Conservation (phyloP, 2,113 vertebrate genomes). For the Caloenas nicobarica region DNA sequence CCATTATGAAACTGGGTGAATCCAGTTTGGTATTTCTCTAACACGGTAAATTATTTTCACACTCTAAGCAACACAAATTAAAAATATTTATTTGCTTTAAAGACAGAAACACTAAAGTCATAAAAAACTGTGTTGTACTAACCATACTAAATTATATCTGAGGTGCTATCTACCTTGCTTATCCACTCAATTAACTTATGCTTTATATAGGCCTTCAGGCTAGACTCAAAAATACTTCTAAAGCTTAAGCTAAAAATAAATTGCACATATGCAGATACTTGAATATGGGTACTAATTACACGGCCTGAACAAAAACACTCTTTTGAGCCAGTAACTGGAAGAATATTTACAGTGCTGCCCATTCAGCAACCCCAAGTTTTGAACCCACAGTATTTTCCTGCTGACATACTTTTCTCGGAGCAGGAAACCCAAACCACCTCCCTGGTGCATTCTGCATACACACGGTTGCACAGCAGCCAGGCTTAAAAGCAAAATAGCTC, state of each 20-base stretch:
- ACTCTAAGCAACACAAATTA: not conserved
- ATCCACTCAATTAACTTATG: not conserved
- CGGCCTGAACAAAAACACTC: not conserved
- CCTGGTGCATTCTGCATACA: rapidly evolving
- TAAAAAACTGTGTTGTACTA: not conserved
- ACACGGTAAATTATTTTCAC: not conserved
- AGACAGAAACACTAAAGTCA: not conserved
- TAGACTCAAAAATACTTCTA: not conserved
- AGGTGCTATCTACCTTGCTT: not conserved
- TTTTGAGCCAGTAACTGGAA: not conserved
- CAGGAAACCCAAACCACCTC: not conserved
- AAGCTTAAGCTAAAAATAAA: not conserved
- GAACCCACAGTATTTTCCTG: not conserved
- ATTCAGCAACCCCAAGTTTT: not conserved
- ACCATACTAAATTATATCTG: not conserved
- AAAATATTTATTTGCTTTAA: not conserved
- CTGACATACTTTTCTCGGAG: not conserved
- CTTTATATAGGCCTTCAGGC: not conserved
- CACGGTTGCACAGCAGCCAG: not conserved
- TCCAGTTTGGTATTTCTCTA: not conserved
- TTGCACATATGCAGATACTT: not conserved
- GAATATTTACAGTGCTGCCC: not conserved
- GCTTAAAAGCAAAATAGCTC: not conserved
- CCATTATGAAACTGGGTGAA: not conserved
- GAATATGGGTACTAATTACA: not conserved